These are phyloP conservation scores for Bos javanicus DNA, from an alignment of 2,113 vertebrate species.

Conservation along the genomic window DNA sequence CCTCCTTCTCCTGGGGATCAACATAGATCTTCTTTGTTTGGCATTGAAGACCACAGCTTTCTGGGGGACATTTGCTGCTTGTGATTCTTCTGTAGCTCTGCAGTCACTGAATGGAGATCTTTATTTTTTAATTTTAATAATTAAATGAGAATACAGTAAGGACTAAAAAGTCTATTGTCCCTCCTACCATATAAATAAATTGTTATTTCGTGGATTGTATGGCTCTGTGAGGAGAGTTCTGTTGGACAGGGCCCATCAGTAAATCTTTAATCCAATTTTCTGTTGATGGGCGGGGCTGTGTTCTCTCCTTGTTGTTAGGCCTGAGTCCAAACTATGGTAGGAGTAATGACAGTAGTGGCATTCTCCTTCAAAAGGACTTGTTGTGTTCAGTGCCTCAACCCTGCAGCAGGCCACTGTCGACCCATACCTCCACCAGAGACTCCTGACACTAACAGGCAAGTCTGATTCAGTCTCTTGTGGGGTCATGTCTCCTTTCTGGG, in stretches of 20 bases:
- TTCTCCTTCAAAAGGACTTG: neutral
- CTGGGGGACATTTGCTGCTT: neutral
- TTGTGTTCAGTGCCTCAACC: neutral
- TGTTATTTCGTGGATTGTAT: neutral
- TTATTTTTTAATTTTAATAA: neutral
- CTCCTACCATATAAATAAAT: neutral
- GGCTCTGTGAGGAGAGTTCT: neutral
- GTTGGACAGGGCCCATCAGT: neutral
- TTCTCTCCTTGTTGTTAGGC: neutral
- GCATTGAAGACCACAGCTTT: constrained; percentile 25
- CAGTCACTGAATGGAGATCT: neutral
- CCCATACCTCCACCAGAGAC: neutral
- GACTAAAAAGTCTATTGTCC: neutral
- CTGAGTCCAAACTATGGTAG: neutral
- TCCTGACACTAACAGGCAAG: neutral
- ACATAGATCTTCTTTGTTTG: constrained; percentile 41
- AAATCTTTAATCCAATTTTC: neutral
- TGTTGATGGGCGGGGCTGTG: neutral
- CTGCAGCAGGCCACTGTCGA: neutral
- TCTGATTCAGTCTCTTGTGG: neutral
- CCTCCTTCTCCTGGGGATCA: constrained; percentile 43
- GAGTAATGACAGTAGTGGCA: neutral
- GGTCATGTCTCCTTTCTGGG: neutral
- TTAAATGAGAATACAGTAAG: neutral
- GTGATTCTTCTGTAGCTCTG: neutral